These are phyloP conservation scores for Actenoides lindsayi DNA, from an alignment of 2,113 vertebrate genomes.

Conservation along the genomic window DNA sequence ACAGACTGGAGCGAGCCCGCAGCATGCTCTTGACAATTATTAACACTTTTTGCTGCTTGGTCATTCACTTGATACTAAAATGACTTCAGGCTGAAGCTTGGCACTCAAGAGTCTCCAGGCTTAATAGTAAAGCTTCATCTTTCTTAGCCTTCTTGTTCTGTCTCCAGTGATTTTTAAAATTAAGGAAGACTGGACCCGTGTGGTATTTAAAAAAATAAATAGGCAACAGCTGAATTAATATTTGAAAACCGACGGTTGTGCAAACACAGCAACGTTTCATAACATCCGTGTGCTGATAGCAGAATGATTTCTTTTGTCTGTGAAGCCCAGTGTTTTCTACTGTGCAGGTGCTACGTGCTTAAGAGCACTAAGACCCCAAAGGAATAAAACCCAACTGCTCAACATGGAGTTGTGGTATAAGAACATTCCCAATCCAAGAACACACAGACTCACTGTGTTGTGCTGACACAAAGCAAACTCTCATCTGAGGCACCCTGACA, in stretches of 20 bases:
- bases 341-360: not conserved
- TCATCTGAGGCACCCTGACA: not conserved
- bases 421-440: not conserved
- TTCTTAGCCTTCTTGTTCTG: not conserved
- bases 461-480: not conserved
- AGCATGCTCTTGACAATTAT: not conserved
- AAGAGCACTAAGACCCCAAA: not conserved
- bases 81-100: not conserved
- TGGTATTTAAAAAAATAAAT: slow-evolving; percentile 50
- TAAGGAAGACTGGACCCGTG: not conserved
- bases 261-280: not conserved
- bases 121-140: not conserved
- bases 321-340: not conserved
- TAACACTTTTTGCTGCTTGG: not conserved
- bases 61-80: not conserved
- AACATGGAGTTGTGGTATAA: not conserved
- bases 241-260: not conserved
- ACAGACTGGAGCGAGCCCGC: not conserved
- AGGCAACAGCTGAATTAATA: slow-evolving; percentile 55
- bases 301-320: not conserved
- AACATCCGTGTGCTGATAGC: not conserved
- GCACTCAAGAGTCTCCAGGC: not conserved
- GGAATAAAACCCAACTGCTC: not conserved
- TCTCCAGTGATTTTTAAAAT: slow-evolving; percentile 43
- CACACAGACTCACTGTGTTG: not conserved